phyloP scores from a whole-genome alignment of 1,140 invertebrate species.

The Brachionus koreanus region DNA sequence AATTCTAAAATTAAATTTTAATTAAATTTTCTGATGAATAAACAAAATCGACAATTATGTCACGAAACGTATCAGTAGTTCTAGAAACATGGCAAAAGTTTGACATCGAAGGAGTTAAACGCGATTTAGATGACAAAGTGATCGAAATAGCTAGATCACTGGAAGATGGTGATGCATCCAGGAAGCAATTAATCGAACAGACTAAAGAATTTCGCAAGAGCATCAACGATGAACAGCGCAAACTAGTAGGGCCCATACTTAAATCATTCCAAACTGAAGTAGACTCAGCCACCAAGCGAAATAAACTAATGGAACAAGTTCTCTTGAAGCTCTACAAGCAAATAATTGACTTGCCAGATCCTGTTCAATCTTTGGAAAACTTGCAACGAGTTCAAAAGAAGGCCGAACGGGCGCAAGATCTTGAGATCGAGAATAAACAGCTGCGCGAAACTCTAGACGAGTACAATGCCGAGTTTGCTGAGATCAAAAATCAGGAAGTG shows the following conservation, averaged over 20 bases:
- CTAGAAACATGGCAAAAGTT: slow-evolving; percentile 25
- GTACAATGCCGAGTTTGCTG: slow-evolving; percentile 63
- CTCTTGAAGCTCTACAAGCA: slow-evolving; percentile 62
- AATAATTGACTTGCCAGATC: slow-evolving; percentile 62
- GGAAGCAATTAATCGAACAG: slow-evolving; percentile 61
- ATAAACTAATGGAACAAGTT: slow-evolving; percentile 62
- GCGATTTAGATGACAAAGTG: slow-evolving; percentile 60
- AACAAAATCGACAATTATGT: neutral
- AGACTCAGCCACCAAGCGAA: slow-evolving; percentile 61
- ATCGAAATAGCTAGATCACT: slow-evolving; percentile 61
- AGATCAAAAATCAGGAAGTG: slow-evolving; percentile 62
- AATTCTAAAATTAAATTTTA: neutral
- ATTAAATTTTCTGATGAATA: neutral
- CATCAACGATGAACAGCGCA: slow-evolving; percentile 56
- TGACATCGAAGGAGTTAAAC: slow-evolving; percentile 6
- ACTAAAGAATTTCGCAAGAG: slow-evolving; percentile 63
- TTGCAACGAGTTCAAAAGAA: slow-evolving; percentile 59
- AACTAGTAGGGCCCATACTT: slow-evolving; percentile 61
- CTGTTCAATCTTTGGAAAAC: slow-evolving; percentile 60
- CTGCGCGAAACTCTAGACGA: slow-evolving; percentile 61
- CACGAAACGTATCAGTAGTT: neutral
- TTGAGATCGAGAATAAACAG: slow-evolving; percentile 63
- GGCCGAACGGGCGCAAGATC: slow-evolving; percentile 58
- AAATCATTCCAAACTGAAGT: slow-evolving; percentile 63
- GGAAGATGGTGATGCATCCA: slow-evolving; percentile 62